Evolutionary conservation across 2,888 invertebrate genomes (phyloP), one percentile per base, ranked within the genome.

Genomic region (Choristoneura rosaceana): DNA sequence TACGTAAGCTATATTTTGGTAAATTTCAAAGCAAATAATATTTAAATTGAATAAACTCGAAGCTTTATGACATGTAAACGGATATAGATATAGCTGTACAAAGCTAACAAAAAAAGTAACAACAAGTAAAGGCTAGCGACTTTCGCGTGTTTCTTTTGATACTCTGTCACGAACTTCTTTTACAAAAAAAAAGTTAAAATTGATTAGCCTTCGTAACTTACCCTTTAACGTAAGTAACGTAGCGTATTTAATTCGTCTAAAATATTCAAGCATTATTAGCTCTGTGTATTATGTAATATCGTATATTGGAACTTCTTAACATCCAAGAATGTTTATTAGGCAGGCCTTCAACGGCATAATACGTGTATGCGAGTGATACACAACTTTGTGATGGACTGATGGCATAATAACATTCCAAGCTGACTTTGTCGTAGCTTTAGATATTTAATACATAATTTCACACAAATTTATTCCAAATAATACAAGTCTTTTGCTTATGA

Each of bases 321-420:
- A 33, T 50, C 2, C 8, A 55, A 61, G 71, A 68, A 71, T 71
- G 62, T 63, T 41, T 58, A 71, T 63, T 67, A 41, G 63, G 47
- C 33, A 12, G 47, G 62, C 67, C 43, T 60, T 59, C 12, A 45
- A 58, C 45, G 67, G 33, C 61, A 71, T 62, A 55, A 38, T 38
- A 7, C 38, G 38, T 7, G 38, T 62, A 71, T 71, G 62, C 47
- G 58, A 45, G 55, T 45, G 38, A 58, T 67, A 62, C 47, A 17
- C 38, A 68, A 63, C 62, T 63, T 68, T 71, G 67, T 62, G 45
- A 62, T 71, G 62, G 62, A 47, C 61, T 62, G 45, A 58, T 71
- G 62, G 62, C 38, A 62, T 41, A 71, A 38, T 55, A 38, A 43
- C 58, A 71, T 71, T 68, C 62, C 62, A n/a, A 50, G 17, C 38